phyloP scores from a whole-genome alignment of 2,113 vertebrate species.

The Ardeotis arabs region DNA sequence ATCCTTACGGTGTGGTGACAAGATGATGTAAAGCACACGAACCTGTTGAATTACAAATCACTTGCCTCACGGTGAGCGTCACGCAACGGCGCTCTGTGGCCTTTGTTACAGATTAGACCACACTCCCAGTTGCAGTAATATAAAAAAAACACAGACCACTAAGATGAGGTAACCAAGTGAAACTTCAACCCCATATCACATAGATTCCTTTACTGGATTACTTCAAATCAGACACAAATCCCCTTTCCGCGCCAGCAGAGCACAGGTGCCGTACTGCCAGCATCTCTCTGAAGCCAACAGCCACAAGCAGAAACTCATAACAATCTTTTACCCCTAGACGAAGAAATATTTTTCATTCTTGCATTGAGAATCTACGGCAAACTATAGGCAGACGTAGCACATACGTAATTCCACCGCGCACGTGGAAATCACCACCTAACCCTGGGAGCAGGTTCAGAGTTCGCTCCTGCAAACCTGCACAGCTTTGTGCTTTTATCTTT shows the following conservation, averaged over 20 bases:
- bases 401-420: accelerated
- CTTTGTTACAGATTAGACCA: not conserved
- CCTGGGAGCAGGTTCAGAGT: not conserved
- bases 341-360: not conserved
- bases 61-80: accelerated
- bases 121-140: too few species aligned
- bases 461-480: not conserved
- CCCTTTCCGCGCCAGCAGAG: too few species aligned
- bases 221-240: not conserved
- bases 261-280: too few species aligned
- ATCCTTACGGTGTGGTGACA: not conserved
- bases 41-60: not conserved
- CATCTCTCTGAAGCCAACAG: not conserved
- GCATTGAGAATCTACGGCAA: not conserved
- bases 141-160: not conserved
- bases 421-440: accelerated
- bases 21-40: accelerated
- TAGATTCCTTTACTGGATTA: not conserved
- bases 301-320: not conserved
- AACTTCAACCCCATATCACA: accelerated
- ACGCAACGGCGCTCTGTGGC: accelerated
- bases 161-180: not conserved
- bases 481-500: not conserved
- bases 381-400: accelerated
- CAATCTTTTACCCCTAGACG: too few species aligned